Evolutionary conservation across 2,797 vertebrate species (phyloP).

Genomic region (Naso thynnoides): DNA sequence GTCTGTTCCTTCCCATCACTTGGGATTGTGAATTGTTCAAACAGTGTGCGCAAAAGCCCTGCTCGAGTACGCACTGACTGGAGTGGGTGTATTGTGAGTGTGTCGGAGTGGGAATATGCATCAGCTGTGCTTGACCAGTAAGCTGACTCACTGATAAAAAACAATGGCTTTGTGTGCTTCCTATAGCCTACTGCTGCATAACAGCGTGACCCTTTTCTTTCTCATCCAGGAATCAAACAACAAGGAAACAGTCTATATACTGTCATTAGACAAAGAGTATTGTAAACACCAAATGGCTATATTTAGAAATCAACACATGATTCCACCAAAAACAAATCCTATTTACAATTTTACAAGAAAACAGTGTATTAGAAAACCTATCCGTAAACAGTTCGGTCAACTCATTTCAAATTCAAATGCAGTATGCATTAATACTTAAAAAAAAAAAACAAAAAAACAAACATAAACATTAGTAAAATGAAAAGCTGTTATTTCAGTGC

Average conservation of each 20-base stretch:
- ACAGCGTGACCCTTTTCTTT: constrained; percentile 37
- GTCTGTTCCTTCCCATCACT: constrained; percentile 8
- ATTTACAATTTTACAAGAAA: constrained; percentile 84
- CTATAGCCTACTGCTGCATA: constrained; percentile 10
- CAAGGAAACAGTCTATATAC: constrained; percentile 20
- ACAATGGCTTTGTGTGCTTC: constrained; percentile 16
- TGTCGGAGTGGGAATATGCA: constrained; percentile 54
- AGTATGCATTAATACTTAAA: constrained; percentile 39
- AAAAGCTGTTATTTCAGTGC: constrained; percentile 65
- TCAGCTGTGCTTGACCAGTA: constrained; percentile 54
- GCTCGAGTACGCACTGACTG: constrained; percentile 30
- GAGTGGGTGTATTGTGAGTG: constrained; percentile 61
- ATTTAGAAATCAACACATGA: constrained; percentile 61
- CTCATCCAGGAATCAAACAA: constrained; percentile 30
- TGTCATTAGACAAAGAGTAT: neutral
- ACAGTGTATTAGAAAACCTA: constrained; percentile 57
- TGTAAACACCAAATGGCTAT: constrained; percentile 66
- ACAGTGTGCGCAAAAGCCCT: constrained; percentile 36
- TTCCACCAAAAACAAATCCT: constrained; percentile 64
- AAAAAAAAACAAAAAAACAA: constrained; percentile 20
- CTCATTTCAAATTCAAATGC: constrained; percentile 48
- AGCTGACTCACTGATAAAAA: constrained; percentile 55
- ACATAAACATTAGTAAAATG: constrained; percentile 33
- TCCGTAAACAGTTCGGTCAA: constrained; percentile 55
- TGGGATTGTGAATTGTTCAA: constrained; percentile 46